A percentile compares a stretch with the other conserved stretches of the same genome.
Conservation (phyloP, 1,140 invertebrate genomes). For the Saccostrea echinata region DNA sequence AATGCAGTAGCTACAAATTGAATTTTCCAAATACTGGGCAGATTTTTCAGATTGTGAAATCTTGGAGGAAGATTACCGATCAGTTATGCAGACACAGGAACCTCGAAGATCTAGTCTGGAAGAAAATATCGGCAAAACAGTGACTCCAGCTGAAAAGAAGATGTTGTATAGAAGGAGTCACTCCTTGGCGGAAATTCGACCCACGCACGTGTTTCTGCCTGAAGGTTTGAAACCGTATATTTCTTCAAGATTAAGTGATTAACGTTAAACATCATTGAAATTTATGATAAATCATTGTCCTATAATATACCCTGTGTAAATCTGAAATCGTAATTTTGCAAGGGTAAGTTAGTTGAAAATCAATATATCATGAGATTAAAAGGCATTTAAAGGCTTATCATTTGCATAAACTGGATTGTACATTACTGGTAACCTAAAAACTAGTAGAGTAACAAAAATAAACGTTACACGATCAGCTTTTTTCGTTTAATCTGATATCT, state of each 20-base stretch:
- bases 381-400: neutral
- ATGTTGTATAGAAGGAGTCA: slow-evolving; percentile 68
- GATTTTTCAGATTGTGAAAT: slow-evolving; percentile 72
- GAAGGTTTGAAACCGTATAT: slow-evolving; percentile 46
- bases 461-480: neutral
- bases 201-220: slow-evolving; percentile 59
- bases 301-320: neutral
- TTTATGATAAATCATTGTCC: neutral
- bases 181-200: slow-evolving; percentile 67
- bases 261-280: neutral
- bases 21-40: slow-evolving; percentile 20
- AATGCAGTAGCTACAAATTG: neutral
- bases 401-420: neutral
- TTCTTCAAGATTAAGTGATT: neutral
- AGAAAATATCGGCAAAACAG: slow-evolving; percentile 49
- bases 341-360: neutral
- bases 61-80: slow-evolving; percentile 66
- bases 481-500: neutral
- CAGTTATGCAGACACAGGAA: slow-evolving; percentile 58
- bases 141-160: slow-evolving; percentile 57
- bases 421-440: neutral
- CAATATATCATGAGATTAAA: neutral
- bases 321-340: neutral
- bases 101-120: slow-evolving; percentile 54
- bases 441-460: neutral